A percentile compares a stretch with the other conserved stretches of the same genome.
These are phyloP conservation scores for Catostomus latipinnis DNA, from an alignment of 2,797 vertebrate species.

Conservation along the genomic window DNA sequence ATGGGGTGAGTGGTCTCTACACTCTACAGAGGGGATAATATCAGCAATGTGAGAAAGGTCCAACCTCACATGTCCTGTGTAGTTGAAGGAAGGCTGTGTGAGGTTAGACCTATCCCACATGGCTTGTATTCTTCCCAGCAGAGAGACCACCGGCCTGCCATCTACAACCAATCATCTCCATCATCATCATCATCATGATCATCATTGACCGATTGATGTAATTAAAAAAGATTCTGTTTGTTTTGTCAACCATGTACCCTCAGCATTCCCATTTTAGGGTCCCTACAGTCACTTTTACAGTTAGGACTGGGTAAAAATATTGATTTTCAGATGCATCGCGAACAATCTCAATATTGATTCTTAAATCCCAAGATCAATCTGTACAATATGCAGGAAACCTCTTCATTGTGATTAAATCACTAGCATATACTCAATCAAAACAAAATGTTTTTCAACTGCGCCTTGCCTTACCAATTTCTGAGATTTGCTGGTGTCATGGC, in stretches of 20 bases:
- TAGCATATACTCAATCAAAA: no score
- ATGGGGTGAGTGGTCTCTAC: slow-evolving; percentile 84
- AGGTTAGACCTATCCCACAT: slow-evolving; percentile 92
- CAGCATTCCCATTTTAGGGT: not conserved
- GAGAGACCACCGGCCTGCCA: slow-evolving; percentile 83
- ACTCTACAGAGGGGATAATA: slow-evolving; percentile 85
- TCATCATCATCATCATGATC: not conserved
- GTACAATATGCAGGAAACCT: no score
- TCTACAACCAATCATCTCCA: slow-evolving; percentile 64
- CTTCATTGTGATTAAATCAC: no score
- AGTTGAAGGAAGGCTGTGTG: slow-evolving; percentile 91
- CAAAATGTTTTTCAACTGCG: no score
- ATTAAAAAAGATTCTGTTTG: not conserved
- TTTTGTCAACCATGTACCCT: not conserved
- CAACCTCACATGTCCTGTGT: slow-evolving; percentile 92
- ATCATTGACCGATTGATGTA: not conserved
- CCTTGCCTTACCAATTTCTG: no score
- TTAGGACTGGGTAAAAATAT: no score
- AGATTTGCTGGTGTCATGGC: no score
- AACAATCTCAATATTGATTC: no score
- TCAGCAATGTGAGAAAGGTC: slow-evolving; percentile 89
- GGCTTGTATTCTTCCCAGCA: slow-evolving; percentile 87
- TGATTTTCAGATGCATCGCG: no score
- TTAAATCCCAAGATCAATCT: no score
- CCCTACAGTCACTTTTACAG: not conserved